A percentile compares a stretch with the other conserved stretches of the same genome.
Evolutionary conservation across 2,888 invertebrate genomes (phyloP).

Genomic region (Zootermopsis nevadensis): DNA sequence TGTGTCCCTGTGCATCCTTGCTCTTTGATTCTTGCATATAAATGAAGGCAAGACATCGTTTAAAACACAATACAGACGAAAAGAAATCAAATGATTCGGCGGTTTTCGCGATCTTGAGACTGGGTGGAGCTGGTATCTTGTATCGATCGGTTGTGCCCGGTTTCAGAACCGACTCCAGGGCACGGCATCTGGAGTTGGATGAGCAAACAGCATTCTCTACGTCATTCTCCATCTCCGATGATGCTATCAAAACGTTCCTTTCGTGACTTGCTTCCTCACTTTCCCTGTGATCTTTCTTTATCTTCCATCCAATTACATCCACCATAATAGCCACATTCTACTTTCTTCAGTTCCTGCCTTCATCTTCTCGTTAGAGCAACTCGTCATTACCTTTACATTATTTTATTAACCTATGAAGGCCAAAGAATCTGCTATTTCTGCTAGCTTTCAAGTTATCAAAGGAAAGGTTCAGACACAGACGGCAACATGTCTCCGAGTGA

Average conservation of each 20-base stretch:
- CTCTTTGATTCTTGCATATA: no score
- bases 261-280: background rate
- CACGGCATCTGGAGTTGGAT: background rate
- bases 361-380: no score
- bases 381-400: background rate
- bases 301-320: background rate
- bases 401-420: background rate
- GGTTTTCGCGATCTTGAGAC: background rate
- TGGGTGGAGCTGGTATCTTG: constrained; percentile 30
- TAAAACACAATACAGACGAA: no score
- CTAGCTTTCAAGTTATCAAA: background rate
- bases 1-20: no score
- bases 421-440: background rate
- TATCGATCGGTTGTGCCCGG: constrained; percentile 17
- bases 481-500: no score
- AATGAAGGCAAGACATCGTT: no score
- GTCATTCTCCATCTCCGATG: background rate
- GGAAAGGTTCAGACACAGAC: no score
- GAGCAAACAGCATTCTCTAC: background rate
- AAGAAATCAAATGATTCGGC: no score
- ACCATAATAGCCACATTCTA: background rate
- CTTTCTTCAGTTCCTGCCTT: no score
- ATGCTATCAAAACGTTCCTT: background rate
- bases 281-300: background rate
- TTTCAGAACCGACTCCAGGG: background rate